phyloP scores from a whole-genome alignment of 2,113 vertebrate species.

The Syngnathus floridae region DNA sequence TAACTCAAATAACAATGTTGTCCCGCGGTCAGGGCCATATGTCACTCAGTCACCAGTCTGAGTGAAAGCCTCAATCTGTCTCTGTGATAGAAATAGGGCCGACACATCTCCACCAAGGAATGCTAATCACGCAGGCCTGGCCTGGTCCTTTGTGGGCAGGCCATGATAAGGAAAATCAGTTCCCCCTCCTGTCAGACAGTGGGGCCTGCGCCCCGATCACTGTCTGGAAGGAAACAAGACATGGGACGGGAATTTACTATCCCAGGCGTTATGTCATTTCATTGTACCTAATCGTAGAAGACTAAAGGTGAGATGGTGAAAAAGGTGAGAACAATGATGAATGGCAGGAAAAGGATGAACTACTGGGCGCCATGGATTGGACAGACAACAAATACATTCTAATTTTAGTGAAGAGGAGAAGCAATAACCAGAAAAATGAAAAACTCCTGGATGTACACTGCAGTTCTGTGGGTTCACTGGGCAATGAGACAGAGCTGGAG shows the following conservation, averaged over 20 bases:
- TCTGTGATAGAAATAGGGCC: conserved; percentile 92
- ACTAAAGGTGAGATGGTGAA: conserved; percentile 59
- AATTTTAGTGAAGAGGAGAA: conserved; percentile 8
- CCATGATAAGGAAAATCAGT: conserved; percentile 93
- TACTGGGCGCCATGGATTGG: conserved; percentile 32
- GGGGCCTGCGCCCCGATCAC: conserved; percentile 71
- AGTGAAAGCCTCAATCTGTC: conserved; percentile 99
- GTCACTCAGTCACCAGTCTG: conserved; percentile 93
- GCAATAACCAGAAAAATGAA: neutral
- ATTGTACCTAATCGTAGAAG: conserved; percentile 63
- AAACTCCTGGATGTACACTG: conserved; percentile 59
- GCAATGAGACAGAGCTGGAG: conserved; percentile 76
- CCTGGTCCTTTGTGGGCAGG: conserved; percentile 93
- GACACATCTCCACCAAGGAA: conserved; percentile 83
- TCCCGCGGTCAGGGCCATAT: conserved; percentile 94
- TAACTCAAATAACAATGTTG: conserved; percentile 99
- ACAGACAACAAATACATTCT: conserved; percentile 30
- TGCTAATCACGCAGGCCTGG: conserved; percentile 90
- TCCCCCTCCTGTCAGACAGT: conserved; percentile 78
- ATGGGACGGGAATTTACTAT: conserved; percentile 73
- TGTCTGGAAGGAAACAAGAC: conserved; percentile 77
- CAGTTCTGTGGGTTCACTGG: conserved; percentile 56
- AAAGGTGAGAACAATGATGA: conserved; percentile 8
- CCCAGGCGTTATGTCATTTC: conserved; percentile 73
- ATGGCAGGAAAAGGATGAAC: conserved; percentile 23